These are phyloP conservation scores for Anastrepha ludens DNA, from an alignment of 1,140 invertebrate genomes.

Conservation along the genomic window DNA sequence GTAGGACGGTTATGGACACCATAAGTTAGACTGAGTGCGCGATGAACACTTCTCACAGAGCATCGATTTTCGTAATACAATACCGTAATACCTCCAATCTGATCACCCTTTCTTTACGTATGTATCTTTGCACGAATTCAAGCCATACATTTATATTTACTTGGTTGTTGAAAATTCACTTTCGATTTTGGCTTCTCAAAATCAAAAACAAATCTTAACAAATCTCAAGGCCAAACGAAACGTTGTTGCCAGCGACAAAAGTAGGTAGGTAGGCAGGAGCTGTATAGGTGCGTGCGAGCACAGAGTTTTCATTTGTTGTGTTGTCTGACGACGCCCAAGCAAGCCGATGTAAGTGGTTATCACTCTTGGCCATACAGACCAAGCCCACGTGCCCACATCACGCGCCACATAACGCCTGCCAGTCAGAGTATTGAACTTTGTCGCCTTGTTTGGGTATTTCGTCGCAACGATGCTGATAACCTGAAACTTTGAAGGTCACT, in stretches of 20 bases:
- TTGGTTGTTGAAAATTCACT: not conserved
- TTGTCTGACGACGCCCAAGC: not conserved
- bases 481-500: constrained; percentile 48
- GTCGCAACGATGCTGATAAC: not conserved
- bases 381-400: not conserved
- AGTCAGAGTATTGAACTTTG: not conserved
- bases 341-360: not conserved
- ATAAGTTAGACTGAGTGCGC: no score
- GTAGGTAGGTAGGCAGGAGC: not conserved
- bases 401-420: not conserved
- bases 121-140: no score
- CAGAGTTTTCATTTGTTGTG: not conserved
- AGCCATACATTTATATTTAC: not conserved
- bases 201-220: not conserved
- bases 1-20: no score
- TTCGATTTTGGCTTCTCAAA: not conserved
- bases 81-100: no score
- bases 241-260: not conserved
- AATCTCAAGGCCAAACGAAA: constrained; percentile 15
- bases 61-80: no score
- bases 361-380: not conserved
- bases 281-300: not conserved
- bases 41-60: no score
- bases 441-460: not conserved
- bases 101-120: no score